phyloP scores from a whole-genome alignment of 64 coral and sea anemone species.

The Stichodactyla helianthus region DNA sequence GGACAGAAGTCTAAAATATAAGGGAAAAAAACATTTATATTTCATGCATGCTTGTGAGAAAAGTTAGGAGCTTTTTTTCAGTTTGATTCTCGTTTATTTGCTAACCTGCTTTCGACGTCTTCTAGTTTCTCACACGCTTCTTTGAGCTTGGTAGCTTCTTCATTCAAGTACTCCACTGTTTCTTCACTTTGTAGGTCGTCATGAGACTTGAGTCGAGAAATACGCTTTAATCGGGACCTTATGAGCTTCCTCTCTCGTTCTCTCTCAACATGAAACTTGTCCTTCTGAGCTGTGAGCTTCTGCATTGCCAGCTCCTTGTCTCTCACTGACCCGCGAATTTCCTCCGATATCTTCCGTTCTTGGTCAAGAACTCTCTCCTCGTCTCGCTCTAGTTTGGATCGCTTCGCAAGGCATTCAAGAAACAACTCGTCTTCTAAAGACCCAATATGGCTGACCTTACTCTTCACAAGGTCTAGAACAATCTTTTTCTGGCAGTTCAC shows the following conservation, averaged over 20 bases:
- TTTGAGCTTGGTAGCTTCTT: slow-evolving; percentile 69
- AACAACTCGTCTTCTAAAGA: slow-evolving; percentile 39
- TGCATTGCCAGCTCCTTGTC: slow-evolving; percentile 66
- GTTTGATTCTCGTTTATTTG: neutral
- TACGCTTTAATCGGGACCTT: slow-evolving; percentile 50
- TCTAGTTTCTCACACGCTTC: slow-evolving; percentile 79
- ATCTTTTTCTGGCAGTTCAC: slow-evolving; percentile 32
- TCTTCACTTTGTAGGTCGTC: slow-evolving; percentile 83
- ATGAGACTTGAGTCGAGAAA: slow-evolving; percentile 49
- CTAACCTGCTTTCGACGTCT: slow-evolving; percentile 68
- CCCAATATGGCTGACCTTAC: slow-evolving; percentile 46
- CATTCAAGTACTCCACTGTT: slow-evolving; percentile 64
- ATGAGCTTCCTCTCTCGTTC: slow-evolving; percentile 57
- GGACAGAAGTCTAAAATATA: slow-evolving; percentile 10
- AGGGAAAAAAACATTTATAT: too few relatives aligned
- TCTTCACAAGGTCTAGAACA: slow-evolving; percentile 60
- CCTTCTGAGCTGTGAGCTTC: slow-evolving; percentile 59
- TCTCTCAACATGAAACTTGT: slow-evolving; percentile 74
- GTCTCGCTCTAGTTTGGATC: slow-evolving; percentile 67
- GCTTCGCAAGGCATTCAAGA: slow-evolving; percentile 51
- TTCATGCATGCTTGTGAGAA: too few relatives aligned
- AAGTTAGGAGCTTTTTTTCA: too few relatives aligned
- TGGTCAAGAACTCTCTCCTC: slow-evolving; percentile 84
- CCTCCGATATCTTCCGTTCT: slow-evolving; percentile 66
- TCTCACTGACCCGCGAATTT: slow-evolving; percentile 56